Conservation (phyloP, 2,888 invertebrate genomes). For the Dryobota labecula region DNA sequence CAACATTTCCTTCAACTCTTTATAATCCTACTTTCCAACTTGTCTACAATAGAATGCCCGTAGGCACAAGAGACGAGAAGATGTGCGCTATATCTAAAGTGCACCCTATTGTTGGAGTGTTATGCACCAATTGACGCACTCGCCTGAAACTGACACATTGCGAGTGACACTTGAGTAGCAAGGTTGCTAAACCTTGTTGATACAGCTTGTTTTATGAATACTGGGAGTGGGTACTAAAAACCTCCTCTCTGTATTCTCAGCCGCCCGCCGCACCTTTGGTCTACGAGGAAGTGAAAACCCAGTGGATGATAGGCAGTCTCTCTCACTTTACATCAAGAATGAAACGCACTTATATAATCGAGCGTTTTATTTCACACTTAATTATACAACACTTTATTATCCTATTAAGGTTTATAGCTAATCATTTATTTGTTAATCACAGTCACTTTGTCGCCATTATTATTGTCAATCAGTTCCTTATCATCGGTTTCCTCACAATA, state of each 20-base stretch:
- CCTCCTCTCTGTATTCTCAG: neutral
- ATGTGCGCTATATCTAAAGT: conserved; percentile 35
- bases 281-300: neutral
- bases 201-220: conserved; percentile 23
- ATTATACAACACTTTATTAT: conserved; percentile 29
- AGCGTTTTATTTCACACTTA: conserved; percentile 46
- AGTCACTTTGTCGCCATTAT: conserved; percentile 25
- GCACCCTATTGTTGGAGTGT: conserved; percentile 39
- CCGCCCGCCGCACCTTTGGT: neutral
- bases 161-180: conserved; percentile 23
- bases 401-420: conserved; percentile 38
- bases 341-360: conserved; percentile 42
- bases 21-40: neutral
- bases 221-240: neutral
- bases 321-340: conserved; percentile 12
- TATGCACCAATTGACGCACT: conserved; percentile 46
- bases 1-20: neutral
- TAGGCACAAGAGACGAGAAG: conserved; percentile 16
- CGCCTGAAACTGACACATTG: conserved; percentile 36
- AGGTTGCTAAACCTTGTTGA: conserved; percentile 18
- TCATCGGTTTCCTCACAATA: conserved; percentile 77
- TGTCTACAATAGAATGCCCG: neutral
- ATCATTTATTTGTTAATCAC: conserved; percentile 45
- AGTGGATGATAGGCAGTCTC: neutral
- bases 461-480: conserved; percentile 44